Base-by-base conservation (phyloP, 2,113 vertebrate genomes). In the Urocynchramus pylzowi region DNA sequence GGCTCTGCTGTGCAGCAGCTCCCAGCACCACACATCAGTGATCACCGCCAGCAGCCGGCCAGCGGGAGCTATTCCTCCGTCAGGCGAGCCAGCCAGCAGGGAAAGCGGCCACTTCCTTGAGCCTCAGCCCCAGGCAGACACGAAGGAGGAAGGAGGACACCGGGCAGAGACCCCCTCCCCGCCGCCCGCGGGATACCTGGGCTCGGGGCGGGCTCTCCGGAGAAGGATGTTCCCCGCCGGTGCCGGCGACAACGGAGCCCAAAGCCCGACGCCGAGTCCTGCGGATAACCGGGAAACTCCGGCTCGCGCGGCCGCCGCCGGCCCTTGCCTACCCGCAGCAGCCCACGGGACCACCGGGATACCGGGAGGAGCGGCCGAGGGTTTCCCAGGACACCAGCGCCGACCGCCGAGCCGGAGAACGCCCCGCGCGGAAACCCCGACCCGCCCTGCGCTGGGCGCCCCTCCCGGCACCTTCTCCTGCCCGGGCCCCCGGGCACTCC, bases 391-490 rank as follows among this genome's bases (percentile, higher is more conserved):
- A 37, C 47, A 19, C 7, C 56, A 1, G 63, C 28, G 59, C 57
- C 76, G 5, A 14, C 3, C 17, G 35, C 77, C 23, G 61, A 12
- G 5, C 35, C 39, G 3, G 19, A 22, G 22, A 41, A 26, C 54
- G 2, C 76, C 50, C 35, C 16, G 10, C 18, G 2, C 24, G 2
- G 65, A 26, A 68, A 16, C 23, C n/a, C n/a, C 30, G 27, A 1
- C 35, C 41, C 23, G 16, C 47, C 45, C 54, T 3, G n/a, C 5
- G 61, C 50, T 7, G n/a, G 5, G 19, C 35, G 16, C 41, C 42
- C 41, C 59, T 37, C 31, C 35, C 70, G 21, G 22, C 70, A 37
- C 90, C 78, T 86, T 94, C 84, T 94, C 96, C 90, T 15, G 49
- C 21, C 27, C 30, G 44, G 26, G 13, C 10, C 20, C 26, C 15